phyloP scores from a whole-genome alignment of 2,888 invertebrate genomes.

The Aproaerema taeniolella region DNA sequence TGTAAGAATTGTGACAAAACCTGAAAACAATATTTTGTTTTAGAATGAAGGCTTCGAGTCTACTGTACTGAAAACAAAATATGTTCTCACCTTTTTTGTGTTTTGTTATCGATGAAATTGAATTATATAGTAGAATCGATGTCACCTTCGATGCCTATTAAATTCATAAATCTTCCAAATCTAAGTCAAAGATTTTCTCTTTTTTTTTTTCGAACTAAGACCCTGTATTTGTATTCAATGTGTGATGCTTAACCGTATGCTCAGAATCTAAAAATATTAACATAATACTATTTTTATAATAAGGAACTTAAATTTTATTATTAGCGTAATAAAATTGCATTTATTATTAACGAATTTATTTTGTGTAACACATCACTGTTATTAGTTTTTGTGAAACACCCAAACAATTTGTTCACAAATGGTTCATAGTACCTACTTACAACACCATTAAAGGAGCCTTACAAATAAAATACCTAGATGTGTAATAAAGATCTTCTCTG shows the following conservation, averaged over 20 bases:
- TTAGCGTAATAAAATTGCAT: conserved; percentile 48
- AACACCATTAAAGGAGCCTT: conserved; percentile 39
- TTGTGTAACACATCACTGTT: conserved; percentile 37
- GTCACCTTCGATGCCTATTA: too few species aligned
- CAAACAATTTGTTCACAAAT: conserved; percentile 31
- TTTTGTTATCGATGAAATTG: too few species aligned
- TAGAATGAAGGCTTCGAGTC: too few species aligned
- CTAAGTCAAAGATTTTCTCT: too few species aligned
- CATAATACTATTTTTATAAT: conserved; percentile 50
- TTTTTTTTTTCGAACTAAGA: too few species aligned
- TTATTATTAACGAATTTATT: conserved; percentile 74
- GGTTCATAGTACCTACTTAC: conserved; percentile 26
- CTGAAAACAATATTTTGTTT: too few species aligned
- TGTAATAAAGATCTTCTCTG: conserved; percentile 36
- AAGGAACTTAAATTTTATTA: conserved; percentile 32
- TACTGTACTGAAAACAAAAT: too few species aligned
- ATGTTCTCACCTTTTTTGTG: too few species aligned
- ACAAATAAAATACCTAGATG: conserved; percentile 28
- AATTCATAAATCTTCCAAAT: too few species aligned
- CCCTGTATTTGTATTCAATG: conserved; percentile 22
- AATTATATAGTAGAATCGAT: too few species aligned
- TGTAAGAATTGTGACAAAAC: background rate
- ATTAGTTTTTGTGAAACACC: conserved; percentile 25
- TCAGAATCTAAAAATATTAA: conserved; percentile 44
- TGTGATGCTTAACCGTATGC: conserved; percentile 44